Evolutionary conservation across 2,888 invertebrate species (phyloP).

Genomic region (Agonopterix subpropinquella): DNA sequence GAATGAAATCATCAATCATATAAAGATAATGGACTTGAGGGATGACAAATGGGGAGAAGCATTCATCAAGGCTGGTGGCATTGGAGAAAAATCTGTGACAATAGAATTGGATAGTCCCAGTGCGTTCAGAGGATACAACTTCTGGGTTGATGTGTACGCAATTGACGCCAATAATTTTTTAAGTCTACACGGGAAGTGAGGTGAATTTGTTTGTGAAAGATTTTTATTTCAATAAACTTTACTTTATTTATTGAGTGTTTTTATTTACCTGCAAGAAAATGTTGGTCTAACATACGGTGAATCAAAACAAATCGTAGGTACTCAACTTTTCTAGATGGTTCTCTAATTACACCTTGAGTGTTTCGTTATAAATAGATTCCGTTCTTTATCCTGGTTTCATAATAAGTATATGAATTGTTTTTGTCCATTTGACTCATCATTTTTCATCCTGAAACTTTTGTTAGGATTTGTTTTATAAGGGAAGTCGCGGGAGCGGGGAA

Average conservation of each 20-base stretch:
- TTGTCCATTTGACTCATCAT: too few relatives aligned
- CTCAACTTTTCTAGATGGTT: too few relatives aligned
- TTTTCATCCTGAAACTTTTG: too few relatives aligned
- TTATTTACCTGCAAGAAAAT: too few relatives aligned
- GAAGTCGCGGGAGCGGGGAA: too few relatives aligned
- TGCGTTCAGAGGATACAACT: slow-evolving; percentile 50
- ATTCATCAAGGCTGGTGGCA: slow-evolving; percentile 45
- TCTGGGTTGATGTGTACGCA: slow-evolving; percentile 54
- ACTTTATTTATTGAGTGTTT: neutral
- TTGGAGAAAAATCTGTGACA: slow-evolving; percentile 45
- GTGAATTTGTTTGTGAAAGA: slow-evolving; percentile 9
- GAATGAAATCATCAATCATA: slow-evolving; percentile 49
- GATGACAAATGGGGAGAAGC: slow-evolving; percentile 50
- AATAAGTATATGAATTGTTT: too few relatives aligned
- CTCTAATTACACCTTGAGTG: too few relatives aligned
- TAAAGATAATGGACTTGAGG: slow-evolving; percentile 46
- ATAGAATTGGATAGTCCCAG: slow-evolving; percentile 51
- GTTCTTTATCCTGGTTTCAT: too few relatives aligned
- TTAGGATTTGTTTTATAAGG: too few relatives aligned
- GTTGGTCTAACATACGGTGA: too few relatives aligned
- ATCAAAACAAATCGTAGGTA: too few relatives aligned
- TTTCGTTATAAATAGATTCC: too few relatives aligned
- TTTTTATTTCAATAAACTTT: neutral
- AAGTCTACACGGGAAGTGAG: slow-evolving; percentile 34
- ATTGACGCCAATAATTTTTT: slow-evolving; percentile 36